These are phyloP conservation scores for Hemibagrus guttatus DNA, from an alignment of 2,797 vertebrate genomes.

Conservation along the genomic window DNA sequence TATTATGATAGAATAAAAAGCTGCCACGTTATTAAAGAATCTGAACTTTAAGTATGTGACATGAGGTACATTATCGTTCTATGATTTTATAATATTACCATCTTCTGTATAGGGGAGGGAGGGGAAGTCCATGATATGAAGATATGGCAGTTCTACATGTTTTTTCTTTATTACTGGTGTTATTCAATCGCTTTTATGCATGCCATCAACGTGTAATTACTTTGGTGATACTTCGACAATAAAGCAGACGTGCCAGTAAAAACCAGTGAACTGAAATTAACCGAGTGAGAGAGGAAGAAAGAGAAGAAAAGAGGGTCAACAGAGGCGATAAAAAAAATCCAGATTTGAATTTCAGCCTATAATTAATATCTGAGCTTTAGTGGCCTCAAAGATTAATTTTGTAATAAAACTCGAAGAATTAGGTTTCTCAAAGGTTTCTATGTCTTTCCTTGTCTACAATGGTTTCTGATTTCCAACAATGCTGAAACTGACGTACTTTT, in stretches of 20 bases:
- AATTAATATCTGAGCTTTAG: neutral
- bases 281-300: neutral
- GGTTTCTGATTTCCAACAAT: neutral
- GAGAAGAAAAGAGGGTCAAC: neutral
- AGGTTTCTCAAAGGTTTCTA: neutral
- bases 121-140: neutral
- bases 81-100: neutral
- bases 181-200: constrained; percentile 16
- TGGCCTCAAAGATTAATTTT: neutral
- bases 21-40: neutral
- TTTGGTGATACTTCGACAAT: neutral
- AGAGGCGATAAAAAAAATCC: neutral
- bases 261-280: neutral
- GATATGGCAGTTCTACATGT: constrained; percentile 4
- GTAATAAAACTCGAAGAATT: neutral
- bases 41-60: neutral
- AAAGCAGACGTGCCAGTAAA: constrained; percentile 10
- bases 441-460: neutral
- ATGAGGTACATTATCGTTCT: neutral
- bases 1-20: neutral
- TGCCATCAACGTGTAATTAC: constrained; percentile 1
- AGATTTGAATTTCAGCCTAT: neutral
- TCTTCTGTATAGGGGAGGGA: neutral
- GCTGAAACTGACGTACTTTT: neutral
- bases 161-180: constrained; percentile 14